Conservation (phyloP, 2,113 vertebrate genomes). For the Pseudorectes ferrugineus region DNA sequence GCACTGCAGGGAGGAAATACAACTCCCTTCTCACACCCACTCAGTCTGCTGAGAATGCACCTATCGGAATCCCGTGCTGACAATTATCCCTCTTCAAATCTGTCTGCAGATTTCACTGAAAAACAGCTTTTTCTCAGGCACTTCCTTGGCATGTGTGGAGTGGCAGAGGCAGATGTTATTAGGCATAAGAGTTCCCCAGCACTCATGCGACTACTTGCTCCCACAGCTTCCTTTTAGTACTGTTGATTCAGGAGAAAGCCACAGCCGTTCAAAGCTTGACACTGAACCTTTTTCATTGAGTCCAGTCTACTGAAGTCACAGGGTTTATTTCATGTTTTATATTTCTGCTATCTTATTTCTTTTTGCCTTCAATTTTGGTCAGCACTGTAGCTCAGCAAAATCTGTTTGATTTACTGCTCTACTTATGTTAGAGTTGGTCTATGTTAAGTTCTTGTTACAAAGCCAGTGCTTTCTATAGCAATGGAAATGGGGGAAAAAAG, state of each 20-base stretch:
- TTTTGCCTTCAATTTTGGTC: not conserved
- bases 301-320: not conserved
- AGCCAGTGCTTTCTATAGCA: not conserved
- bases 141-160: not conserved
- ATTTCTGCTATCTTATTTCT: not conserved
- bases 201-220: not conserved
- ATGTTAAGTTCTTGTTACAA: not conserved
- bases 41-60: not conserved
- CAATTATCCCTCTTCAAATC: not conserved
- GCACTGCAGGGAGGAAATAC: not conserved
- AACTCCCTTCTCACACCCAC: not conserved
- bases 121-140: not conserved
- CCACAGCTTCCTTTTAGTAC: not conserved
- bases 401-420: not conserved
- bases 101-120: not conserved
- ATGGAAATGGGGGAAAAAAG: not conserved
- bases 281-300: not conserved
- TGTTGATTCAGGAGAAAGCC: not conserved
- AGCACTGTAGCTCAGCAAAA: not conserved
- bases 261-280: not conserved
- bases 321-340: not conserved
- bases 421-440: not conserved
- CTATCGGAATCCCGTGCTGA: rapidly evolving
- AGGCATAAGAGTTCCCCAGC: not conserved
- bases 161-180: not conserved